Conservation (phyloP, 2,888 invertebrate genomes). For the Meta bourneti region DNA sequence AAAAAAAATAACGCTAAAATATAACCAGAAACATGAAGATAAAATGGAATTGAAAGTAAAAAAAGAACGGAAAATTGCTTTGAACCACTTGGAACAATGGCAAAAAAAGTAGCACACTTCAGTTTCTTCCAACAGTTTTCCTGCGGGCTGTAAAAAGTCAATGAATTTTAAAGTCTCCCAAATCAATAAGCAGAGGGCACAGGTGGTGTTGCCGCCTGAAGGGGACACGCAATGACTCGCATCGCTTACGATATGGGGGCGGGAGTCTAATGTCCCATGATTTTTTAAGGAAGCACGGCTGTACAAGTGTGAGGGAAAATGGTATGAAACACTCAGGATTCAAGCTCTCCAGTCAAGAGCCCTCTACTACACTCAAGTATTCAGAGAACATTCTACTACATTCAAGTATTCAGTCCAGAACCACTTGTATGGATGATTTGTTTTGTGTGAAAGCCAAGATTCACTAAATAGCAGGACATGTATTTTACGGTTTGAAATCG, state of each 20-base stretch:
- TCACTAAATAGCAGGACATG: no score
- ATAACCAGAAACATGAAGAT: constrained; percentile 43
- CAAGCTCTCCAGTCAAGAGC: no score
- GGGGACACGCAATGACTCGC: constrained; percentile 29
- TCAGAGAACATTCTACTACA: no score
- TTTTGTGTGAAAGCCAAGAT: no score
- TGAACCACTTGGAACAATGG: constrained; percentile 32
- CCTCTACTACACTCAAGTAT: no score
- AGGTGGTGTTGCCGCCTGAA: constrained; percentile 52
- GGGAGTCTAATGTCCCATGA: constrained; percentile 40
- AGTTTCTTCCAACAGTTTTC: constrained; percentile 32
- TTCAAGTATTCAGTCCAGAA: no score
- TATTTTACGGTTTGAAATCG: no score
- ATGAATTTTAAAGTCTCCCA: constrained; percentile 63
- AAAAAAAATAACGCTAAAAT: constrained; percentile 16
- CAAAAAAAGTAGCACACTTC: constrained; percentile 25
- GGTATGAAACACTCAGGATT: background rate
- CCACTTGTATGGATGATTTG: no score
- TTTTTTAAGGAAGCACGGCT: constrained; percentile 2
- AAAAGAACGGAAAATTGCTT: constrained; percentile 43
- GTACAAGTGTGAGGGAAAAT: background rate
- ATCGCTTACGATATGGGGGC: constrained; percentile 41
- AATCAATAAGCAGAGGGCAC: constrained; percentile 61
- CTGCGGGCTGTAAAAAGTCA: constrained; percentile 61
- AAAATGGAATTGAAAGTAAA: constrained; percentile 9